These are phyloP conservation scores for Benthosema pterotum DNA, from an alignment of 2,797 vertebrate genomes.

Conservation along the genomic window DNA sequence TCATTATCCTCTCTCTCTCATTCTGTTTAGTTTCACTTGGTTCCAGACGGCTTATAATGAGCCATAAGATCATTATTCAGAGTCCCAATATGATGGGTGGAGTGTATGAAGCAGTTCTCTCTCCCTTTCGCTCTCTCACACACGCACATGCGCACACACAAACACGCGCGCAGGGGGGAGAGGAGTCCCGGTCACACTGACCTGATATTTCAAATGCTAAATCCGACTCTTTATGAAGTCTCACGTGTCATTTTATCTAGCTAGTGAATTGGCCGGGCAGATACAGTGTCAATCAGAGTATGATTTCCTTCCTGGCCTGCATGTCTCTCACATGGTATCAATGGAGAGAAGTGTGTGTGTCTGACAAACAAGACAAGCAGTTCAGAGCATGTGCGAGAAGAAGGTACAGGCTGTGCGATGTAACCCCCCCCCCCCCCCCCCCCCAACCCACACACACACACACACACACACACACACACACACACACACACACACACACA, in stretches of 20 bases:
- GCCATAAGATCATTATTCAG: conserved; percentile 23
- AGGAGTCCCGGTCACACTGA: no score
- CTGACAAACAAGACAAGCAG: no score
- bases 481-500: neutral
- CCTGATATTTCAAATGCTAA: conserved; percentile 23
- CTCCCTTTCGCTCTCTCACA: no score
- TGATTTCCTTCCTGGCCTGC: no score
- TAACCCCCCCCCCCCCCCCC: neutral
- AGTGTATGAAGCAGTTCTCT: no score
- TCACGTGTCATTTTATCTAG: conserved; percentile 30
- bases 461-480: conserved; percentile 2
- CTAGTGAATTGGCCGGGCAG: neutral
- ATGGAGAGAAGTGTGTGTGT: conserved; percentile 3
- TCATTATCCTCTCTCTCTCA: neutral
- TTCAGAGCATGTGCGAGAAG: conserved; percentile 13
- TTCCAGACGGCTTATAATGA: conserved; percentile 26
- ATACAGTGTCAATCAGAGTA: no score
- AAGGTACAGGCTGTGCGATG: conserved; percentile 1
- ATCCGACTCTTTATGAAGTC: conserved; percentile 25
- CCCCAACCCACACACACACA: conserved; percentile 2
- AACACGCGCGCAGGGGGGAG: neutral
- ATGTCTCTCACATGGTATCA: conserved; percentile 11
- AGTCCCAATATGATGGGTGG: neutral
- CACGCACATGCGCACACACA: neutral
- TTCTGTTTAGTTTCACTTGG: conserved; percentile 24